Percentiles rank a stretch among this genome's conserved stretches.
These are phyloP conservation scores for Spondyliosoma cantharus DNA, from an alignment of 2,797 vertebrate genomes.

Conservation along the genomic window DNA sequence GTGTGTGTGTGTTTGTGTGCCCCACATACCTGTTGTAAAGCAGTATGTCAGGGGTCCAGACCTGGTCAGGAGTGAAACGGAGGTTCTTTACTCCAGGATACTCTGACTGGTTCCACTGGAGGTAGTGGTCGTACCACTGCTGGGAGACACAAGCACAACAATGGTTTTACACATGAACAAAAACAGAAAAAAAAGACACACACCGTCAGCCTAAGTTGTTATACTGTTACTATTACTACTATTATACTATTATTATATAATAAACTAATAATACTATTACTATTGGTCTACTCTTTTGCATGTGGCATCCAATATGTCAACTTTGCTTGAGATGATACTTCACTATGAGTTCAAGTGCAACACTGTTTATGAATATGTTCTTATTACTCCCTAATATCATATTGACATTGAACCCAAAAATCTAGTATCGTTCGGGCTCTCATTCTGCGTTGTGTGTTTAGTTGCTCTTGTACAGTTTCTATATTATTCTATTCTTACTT, in stretches of 20 bases:
- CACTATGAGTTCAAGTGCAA: no score
- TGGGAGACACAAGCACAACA: slow-evolving; percentile 64
- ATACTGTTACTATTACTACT: no score
- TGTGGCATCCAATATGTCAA: no score
- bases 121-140: slow-evolving; percentile 89
- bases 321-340: no score
- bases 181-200: background rate
- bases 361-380: no score
- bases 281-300: background rate
- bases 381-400: no score
- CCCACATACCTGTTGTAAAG: slow-evolving; percentile 86
- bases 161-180: slow-evolving; percentile 1
- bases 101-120: slow-evolving; percentile 88
- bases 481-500: no score
- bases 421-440: no score
- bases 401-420: no score
- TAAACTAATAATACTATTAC: background rate
- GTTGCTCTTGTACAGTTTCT: no score
- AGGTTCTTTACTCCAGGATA: slow-evolving; percentile 88
- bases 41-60: slow-evolving; percentile 88
- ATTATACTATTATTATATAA: background rate
- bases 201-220: background rate
- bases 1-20: background rate
- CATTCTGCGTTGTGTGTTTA: no score
- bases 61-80: slow-evolving; percentile 85